Evolutionary conservation across 2,888 invertebrate genomes (phyloP).

Genomic region (Tipula unca): DNA sequence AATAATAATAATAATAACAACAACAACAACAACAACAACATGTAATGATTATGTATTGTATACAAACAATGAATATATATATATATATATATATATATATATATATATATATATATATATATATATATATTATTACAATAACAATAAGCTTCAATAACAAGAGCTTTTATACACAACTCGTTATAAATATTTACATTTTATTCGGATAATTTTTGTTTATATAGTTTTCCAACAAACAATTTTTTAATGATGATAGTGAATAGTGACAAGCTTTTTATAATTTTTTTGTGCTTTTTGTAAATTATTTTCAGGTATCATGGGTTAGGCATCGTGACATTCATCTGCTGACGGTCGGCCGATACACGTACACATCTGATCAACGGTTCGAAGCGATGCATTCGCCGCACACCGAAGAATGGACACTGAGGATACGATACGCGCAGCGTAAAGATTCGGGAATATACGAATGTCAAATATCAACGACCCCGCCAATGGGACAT

Average conservation of each 20-base stretch:
- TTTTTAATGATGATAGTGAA: too few relatives aligned
- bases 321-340: slow-evolving; percentile 68
- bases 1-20: too few relatives aligned
- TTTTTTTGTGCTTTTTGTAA: too few relatives aligned
- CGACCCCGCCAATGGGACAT: slow-evolving; percentile 80
- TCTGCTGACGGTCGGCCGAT: slow-evolving; percentile 62
- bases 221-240: too few relatives aligned
- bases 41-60: neutral
- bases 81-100: neutral
- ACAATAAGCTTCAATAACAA: neutral
- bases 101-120: neutral
- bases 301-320: slow-evolving; percentile 58
- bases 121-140: too few relatives aligned
- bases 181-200: neutral
- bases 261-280: neutral
- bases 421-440: slow-evolving; percentile 64
- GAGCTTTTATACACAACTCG: neutral
- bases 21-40: neutral
- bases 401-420: slow-evolving; percentile 83
- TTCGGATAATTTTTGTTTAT: neutral
- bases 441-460: slow-evolving; percentile 66
- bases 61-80: neutral
- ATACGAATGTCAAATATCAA: slow-evolving; percentile 88
- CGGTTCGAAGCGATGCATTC: slow-evolving; percentile 79
- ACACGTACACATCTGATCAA: slow-evolving; percentile 74